Percentiles rank a stretch among this genome's conserved stretches.
These are phyloP conservation scores for Cryptomyrus ogoouensis DNA, from an alignment of 2,113 vertebrate species.

Conservation along the genomic window DNA sequence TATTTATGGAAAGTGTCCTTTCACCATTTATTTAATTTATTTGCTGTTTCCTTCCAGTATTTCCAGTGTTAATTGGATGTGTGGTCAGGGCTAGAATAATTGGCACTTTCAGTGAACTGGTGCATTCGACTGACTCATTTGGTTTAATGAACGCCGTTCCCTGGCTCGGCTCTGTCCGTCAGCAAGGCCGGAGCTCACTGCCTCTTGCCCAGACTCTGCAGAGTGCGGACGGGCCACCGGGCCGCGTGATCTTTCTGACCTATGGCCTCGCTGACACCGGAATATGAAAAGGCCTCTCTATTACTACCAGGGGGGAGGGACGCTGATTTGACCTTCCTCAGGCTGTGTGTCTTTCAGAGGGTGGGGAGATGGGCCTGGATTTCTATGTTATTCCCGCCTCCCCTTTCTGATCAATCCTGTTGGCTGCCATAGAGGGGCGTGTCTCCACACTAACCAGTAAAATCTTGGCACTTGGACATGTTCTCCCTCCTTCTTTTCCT, in stretches of 20 bases:
- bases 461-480: background rate
- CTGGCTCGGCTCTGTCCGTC: no score
- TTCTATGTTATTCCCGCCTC: background rate
- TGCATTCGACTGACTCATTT: background rate
- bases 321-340: background rate
- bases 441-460: background rate
- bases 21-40: conserved; percentile 39
- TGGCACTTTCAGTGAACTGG: conserved; percentile 31
- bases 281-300: background rate
- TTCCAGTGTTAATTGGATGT: conserved; percentile 40
- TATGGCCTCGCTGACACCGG: background rate
- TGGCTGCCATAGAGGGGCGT: background rate
- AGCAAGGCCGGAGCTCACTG: conserved; percentile 23
- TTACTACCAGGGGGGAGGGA: background rate
- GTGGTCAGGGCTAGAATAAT: conserved; percentile 42
- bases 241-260: background rate
- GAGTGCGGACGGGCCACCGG: background rate
- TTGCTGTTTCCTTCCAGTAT: conserved; percentile 29
- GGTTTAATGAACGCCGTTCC: background rate
- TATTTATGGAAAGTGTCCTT: conserved; percentile 28
- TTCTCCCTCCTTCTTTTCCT: background rate
- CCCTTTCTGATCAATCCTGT: background rate
- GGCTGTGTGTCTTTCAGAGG: background rate
- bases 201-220: background rate
- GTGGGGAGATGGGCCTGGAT: background rate